These are phyloP conservation scores for Mythimna impura DNA, from an alignment of 2,888 invertebrate genomes.

Conservation along the genomic window DNA sequence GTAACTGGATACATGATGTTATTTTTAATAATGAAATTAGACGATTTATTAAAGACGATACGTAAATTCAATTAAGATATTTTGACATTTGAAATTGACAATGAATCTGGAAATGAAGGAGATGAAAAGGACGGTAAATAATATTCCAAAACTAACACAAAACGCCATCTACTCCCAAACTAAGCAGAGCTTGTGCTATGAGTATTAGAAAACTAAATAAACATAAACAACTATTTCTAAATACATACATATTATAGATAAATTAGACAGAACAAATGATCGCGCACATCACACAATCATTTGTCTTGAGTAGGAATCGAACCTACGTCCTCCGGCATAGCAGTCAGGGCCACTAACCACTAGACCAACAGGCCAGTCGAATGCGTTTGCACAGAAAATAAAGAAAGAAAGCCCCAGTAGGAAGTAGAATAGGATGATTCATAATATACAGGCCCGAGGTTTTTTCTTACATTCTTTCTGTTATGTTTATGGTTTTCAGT, in stretches of 20 bases:
- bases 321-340: no score
- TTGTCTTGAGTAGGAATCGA: no score
- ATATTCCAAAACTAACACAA: no score
- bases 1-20: slow-evolving; percentile 52
- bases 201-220: no score
- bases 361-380: no score
- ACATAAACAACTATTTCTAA: no score
- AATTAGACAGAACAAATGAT: no score
- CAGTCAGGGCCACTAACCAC: no score
- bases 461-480: neutral
- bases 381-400: neutral
- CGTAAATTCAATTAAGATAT: slow-evolving; percentile 33
- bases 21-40: slow-evolving; percentile 52
- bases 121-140: slow-evolving; percentile 1
- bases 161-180: no score
- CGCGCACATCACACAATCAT: no score
- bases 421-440: neutral
- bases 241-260: no score
- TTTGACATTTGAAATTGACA: slow-evolving; percentile 21
- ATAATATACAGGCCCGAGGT: neutral
- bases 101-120: neutral
- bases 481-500: neutral
- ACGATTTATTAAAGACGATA: slow-evolving; percentile 52
- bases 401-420: neutral
- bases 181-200: no score